Evolutionary conservation across 2,797 vertebrate species (phyloP).

Genomic region (Lepus townsendii): DNA sequence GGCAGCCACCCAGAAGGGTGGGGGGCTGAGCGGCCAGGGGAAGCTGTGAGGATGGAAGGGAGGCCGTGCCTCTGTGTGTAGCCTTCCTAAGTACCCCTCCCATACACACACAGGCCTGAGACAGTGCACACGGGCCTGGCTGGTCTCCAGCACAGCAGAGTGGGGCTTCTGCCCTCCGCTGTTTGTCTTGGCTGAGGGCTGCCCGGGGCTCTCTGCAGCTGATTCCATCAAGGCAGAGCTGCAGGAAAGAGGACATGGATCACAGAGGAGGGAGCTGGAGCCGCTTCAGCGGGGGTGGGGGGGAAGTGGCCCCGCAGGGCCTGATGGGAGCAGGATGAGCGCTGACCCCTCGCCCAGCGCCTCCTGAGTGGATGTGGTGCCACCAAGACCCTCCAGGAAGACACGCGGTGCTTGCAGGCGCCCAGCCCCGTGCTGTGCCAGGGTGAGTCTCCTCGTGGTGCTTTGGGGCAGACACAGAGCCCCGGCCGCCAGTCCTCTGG

Average conservation of each 20-base stretch:
- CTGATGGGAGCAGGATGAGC: not conserved
- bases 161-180: not conserved
- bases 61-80: not conserved
- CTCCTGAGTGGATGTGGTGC: no score
- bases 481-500: not conserved
- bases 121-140: not conserved
- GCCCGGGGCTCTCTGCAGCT: conserved; percentile 37
- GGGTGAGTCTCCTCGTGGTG: not conserved
- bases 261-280: conserved; percentile 39
- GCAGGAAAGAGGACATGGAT: conserved; percentile 28
- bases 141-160: not conserved
- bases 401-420: not conserved
- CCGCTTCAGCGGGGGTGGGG: not conserved
- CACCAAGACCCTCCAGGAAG: not conserved
- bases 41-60: not conserved
- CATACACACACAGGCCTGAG: not conserved
- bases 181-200: conserved; percentile 78
- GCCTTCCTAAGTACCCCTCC: no score
- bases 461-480: not conserved
- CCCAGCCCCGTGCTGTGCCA: not conserved
- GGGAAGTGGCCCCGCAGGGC: not conserved
- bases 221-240: conserved; percentile 33
- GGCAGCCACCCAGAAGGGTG: not conserved
- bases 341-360: no score
- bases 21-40: not conserved